phyloP scores from a whole-genome alignment of 2,113 vertebrate species.

The Passer domesticus region DNA sequence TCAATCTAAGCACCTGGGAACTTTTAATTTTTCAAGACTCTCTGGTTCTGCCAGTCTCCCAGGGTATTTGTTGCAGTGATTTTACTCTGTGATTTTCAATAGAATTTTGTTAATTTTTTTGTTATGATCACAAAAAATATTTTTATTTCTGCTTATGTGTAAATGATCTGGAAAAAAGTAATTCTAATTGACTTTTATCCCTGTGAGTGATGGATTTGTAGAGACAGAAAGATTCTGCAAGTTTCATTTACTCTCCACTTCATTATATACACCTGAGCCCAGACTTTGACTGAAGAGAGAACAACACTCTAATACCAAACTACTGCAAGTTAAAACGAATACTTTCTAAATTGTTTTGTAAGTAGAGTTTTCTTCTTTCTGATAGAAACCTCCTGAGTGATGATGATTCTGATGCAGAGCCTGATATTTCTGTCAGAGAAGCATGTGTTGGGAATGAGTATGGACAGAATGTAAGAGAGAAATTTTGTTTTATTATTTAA shows the following conservation, averaged over 20 bases:
- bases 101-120: not conserved
- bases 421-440: not conserved
- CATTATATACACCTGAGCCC: not conserved
- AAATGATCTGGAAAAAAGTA: not conserved
- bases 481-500: not conserved
- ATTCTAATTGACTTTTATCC: not conserved
- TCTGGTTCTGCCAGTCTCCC: not conserved
- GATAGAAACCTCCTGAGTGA: not conserved
- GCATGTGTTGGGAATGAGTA: rapidly evolving
- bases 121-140: not conserved
- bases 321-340: not conserved
- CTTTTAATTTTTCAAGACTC: not conserved
- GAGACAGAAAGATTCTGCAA: not conserved
- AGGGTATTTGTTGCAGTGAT: not conserved
- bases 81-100: not conserved
- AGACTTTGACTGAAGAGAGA: not conserved
- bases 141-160: not conserved
- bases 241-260: not conserved
- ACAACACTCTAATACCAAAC: not conserved
- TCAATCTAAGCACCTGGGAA: not conserved
- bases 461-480: not conserved
- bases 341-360: not conserved
- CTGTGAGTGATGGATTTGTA: not conserved
- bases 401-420: not conserved
- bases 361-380: not conserved